A percentile compares a stretch with the other conserved stretches of the same genome.
These are phyloP conservation scores for Nerophis lumbriciformis DNA, from an alignment of 2,113 vertebrate genomes.

Conservation along the genomic window DNA sequence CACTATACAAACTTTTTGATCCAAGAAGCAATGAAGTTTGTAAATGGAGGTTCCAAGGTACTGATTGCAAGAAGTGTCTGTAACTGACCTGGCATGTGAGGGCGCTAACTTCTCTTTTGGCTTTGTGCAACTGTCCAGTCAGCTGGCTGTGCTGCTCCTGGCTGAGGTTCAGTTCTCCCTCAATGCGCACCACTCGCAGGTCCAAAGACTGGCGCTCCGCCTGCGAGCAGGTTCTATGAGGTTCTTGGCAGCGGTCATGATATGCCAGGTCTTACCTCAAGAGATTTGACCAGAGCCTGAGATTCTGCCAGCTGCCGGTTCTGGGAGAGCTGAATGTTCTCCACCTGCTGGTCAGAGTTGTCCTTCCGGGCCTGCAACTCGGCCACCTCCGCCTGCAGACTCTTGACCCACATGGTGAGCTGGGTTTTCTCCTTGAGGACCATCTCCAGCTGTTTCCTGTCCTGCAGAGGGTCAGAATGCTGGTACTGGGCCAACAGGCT, in stretches of 20 bases:
- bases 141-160: conserved; percentile 81
- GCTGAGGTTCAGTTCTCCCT: conserved; percentile 75
- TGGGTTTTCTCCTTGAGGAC: conserved; percentile 83
- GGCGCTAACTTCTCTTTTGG: conserved; percentile 77
- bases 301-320: conserved; percentile 82
- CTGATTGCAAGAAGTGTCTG: background rate
- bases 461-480: conserved; percentile 70
- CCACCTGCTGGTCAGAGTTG: conserved; percentile 79
- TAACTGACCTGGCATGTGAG: conserved; percentile 72
- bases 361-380: conserved; percentile 87
- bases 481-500: conserved; percentile 77
- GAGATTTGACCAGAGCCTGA: conserved; percentile 75
- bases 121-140: conserved; percentile 78
- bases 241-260: background rate
- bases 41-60: too few relatives aligned
- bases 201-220: conserved; percentile 86
- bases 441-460: conserved; percentile 77
- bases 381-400: conserved; percentile 80
- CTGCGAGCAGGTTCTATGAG: conserved; percentile 57
- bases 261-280: conserved; percentile 76
- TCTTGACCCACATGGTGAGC: conserved; percentile 80
- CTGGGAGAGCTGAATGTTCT: conserved; percentile 85
- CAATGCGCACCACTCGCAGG: conserved; percentile 76
- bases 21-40: too few relatives aligned
- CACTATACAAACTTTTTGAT: too few relatives aligned